Base-by-base conservation (phyloP, 2,797 vertebrate species). In the Rhinatrema bivittatum region DNA sequence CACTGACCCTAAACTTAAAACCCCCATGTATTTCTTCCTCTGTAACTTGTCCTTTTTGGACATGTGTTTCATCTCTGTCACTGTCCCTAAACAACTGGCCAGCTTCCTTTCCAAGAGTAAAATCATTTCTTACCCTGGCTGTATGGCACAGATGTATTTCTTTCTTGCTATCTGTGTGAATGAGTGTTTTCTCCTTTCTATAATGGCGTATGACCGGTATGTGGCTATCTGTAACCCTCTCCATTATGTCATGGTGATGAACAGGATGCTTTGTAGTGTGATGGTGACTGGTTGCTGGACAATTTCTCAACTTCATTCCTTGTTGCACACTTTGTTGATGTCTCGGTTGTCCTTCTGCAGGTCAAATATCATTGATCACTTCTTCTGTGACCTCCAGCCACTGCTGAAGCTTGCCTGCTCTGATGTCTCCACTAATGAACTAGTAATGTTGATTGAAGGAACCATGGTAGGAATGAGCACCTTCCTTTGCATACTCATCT, bases 351-450 rank as follows among this genome's bases (percentile, higher is more conserved):
- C 41, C 16, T 43, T 43, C 26, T 43, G 41, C 30, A 27, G 25
- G 16, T 32, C 41, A 16, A 43, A 43, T 18, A 36, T 23, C 35
- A 43, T 43, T 9, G 43, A 43, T 18, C 41, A 43, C 5, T 43
- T 43, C 10, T 43, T 43, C 8, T 43, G 41, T 43, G 41, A 43
- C 23, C 33, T 43, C 20, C 41, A 41, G 29, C 41, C 43, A 23
- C 8, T 43, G 10, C 13, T 43, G n/a, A 41, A 41, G 6, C 16
- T 43, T 12, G 43, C 41, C 4, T 43, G 41, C 11, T 24, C 32
- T 12, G 41, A 43, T 13, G 43, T 41, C 29, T 29, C 20, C 29
- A 23, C 36, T 18, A 43, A 43, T 28, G 32, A 43, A n/a, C 7
- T 43, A 8, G 41, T 43, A 9, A 41, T 43, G 18, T 43, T 43